Percentiles rank a stretch among this genome's conserved stretches.
These are phyloP conservation scores for Heliconius hermathena DNA, from an alignment of 1,140 invertebrate genomes.

Conservation along the genomic window DNA sequence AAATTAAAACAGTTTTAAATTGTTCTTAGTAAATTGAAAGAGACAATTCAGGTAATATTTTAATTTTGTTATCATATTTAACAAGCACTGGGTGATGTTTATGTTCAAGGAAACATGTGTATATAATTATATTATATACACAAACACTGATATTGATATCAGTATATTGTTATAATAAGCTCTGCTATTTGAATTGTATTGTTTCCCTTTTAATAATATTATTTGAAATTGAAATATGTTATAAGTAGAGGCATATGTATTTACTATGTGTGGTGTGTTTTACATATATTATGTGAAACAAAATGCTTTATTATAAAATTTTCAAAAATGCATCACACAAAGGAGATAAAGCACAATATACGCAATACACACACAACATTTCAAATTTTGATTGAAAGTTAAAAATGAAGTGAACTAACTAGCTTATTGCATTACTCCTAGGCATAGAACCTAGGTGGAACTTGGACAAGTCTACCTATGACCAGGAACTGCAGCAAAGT, in stretches of 20 bases:
- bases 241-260: not conserved
- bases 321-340: not conserved
- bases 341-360: not conserved
- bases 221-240: conserved; percentile 13
- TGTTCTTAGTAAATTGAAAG: not conserved
- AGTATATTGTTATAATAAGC: conserved; percentile 46
- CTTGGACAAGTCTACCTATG: no score
- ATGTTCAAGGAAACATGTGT: conserved; percentile 55
- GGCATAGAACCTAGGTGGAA: no score
- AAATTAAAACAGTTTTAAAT: not conserved
- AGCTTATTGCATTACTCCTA: no score
- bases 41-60: conserved; percentile 27
- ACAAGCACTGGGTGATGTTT: conserved; percentile 41
- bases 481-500: no score
- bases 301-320: not conserved
- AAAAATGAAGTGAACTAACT: no score
- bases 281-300: not conserved
- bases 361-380: no score
- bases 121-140: conserved; percentile 37
- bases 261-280: not conserved
- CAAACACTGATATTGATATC: conserved; percentile 44
- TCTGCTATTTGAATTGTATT: conserved; percentile 43
- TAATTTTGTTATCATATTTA: conserved; percentile 41
- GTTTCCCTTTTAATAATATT: conserved; percentile 42
- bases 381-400: no score